Conservation (phyloP, 2,888 invertebrate species). For the Romanomermis culicivorax region DNA sequence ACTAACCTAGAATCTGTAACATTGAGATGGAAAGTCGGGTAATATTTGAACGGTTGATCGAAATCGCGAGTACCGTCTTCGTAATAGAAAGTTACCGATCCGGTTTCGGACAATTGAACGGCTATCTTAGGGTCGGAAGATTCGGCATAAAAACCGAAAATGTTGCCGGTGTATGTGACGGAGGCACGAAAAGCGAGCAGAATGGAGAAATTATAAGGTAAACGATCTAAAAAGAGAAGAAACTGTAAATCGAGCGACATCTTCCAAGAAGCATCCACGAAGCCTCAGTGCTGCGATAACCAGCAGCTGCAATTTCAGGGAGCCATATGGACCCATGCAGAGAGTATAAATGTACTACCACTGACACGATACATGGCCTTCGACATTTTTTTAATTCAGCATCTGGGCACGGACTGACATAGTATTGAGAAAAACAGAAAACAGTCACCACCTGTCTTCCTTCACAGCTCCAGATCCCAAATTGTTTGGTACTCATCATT, state of each 20-base stretch:
- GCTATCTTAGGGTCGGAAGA: conserved; percentile 1
- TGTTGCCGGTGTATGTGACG: not conserved
- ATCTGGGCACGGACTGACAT: too few species aligned
- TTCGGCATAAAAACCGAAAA: conserved; percentile 3
- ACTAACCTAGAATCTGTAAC: conserved; percentile 16
- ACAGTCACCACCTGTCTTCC: too few species aligned
- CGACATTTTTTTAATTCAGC: too few species aligned
- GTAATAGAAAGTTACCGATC: conserved; percentile 1
- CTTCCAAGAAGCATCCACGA: not conserved
- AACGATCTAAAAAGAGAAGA: not conserved
- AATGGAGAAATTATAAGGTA: conserved; percentile 2
- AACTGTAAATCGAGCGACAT: too few species aligned
- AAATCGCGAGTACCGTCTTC: conserved; percentile 7
- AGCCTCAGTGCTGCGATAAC: not conserved
- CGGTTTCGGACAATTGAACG: not conserved
- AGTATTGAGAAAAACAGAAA: too few species aligned
- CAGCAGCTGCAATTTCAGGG: too few species aligned
- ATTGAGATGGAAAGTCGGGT: conserved; percentile 7
- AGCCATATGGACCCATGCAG: too few species aligned
- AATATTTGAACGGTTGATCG: conserved; percentile 6
- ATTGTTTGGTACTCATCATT: too few species aligned
- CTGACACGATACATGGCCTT: not conserved
- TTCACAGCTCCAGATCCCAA: too few species aligned
- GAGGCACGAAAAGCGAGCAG: not conserved
- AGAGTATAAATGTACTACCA: too few species aligned